A percentile compares a stretch with the other conserved stretches of the same genome.
phyloP scores from a whole-genome alignment of 2,113 vertebrate species.

The Heliornis fulica region DNA sequence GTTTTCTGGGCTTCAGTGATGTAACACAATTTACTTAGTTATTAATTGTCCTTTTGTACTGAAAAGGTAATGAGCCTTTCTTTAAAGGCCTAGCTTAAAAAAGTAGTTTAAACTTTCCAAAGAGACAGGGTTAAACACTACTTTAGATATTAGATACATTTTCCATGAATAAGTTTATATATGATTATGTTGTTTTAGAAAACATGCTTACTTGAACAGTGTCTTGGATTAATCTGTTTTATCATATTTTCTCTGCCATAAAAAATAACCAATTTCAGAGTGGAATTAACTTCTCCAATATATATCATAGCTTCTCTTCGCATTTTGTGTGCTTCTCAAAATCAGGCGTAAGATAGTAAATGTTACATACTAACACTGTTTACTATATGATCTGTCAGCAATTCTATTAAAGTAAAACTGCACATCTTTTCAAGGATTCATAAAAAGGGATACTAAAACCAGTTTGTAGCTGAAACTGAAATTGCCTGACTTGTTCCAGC shows the following conservation, averaged over 20 bases:
- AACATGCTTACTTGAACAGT: background rate
- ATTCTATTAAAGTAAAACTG: background rate
- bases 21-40: background rate
- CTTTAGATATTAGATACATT: background rate
- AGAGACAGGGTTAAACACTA: background rate
- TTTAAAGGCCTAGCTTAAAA: background rate
- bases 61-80: background rate
- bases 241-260: background rate
- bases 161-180: too few relatives aligned
- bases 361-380: background rate
- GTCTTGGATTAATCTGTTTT: background rate
- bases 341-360: background rate
- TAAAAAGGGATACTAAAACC: background rate
- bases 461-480: background rate
- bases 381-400: background rate
- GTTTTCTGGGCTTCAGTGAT: background rate
- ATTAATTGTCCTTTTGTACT: background rate
- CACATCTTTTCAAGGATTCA: background rate
- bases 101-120: background rate
- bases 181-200: background rate
- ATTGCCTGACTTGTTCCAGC: background rate
- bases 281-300: background rate
- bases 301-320: background rate
- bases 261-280: background rate
- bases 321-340: background rate